These are phyloP conservation scores for Epirrhoe tristata DNA, from an alignment of 2,888 invertebrate genomes.

Conservation along the genomic window DNA sequence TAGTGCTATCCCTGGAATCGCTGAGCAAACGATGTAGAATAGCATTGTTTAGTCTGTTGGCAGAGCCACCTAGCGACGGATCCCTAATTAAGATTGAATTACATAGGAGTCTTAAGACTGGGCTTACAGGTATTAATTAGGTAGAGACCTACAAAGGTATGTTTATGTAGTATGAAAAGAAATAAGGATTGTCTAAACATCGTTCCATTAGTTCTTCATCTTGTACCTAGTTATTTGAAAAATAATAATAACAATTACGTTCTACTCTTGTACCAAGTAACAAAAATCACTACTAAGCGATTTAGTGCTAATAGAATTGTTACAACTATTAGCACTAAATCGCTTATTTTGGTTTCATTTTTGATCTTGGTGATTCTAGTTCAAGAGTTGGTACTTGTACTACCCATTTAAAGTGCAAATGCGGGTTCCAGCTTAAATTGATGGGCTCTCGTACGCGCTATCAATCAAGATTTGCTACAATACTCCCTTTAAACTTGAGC, in stretches of 20 bases:
- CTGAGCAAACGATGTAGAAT: slow-evolving; percentile 50
- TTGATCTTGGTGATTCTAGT: slow-evolving; percentile 15
- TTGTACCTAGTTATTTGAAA: too few relatives aligned
- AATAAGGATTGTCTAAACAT: too few relatives aligned
- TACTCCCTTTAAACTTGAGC: slow-evolving; percentile 65
- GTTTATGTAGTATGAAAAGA: not conserved
- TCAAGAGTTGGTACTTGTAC: slow-evolving; percentile 47
- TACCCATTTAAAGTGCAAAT: slow-evolving; percentile 68
- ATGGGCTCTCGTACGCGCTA: slow-evolving; percentile 71
- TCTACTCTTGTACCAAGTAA: too few relatives aligned
- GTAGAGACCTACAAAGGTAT: not conserved
- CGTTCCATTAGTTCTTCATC: too few relatives aligned
- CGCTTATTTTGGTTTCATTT: not conserved
- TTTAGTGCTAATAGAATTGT: too few relatives aligned
- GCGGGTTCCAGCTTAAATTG: slow-evolving; percentile 67
- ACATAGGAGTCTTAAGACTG: slow-evolving; percentile 33
- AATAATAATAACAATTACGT: too few relatives aligned
- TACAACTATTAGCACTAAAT: too few relatives aligned
- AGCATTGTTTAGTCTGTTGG: slow-evolving; percentile 51
- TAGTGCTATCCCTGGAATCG: slow-evolving; percentile 49
- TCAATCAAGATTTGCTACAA: slow-evolving; percentile 79
- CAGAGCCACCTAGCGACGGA: slow-evolving; percentile 44
- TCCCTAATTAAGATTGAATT: slow-evolving; percentile 52
- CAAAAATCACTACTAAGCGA: too few relatives aligned
- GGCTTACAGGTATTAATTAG: slow-evolving; percentile 11